phyloP scores from a whole-genome alignment of 2,888 invertebrate species.

The Diplazon laetatorius region DNA sequence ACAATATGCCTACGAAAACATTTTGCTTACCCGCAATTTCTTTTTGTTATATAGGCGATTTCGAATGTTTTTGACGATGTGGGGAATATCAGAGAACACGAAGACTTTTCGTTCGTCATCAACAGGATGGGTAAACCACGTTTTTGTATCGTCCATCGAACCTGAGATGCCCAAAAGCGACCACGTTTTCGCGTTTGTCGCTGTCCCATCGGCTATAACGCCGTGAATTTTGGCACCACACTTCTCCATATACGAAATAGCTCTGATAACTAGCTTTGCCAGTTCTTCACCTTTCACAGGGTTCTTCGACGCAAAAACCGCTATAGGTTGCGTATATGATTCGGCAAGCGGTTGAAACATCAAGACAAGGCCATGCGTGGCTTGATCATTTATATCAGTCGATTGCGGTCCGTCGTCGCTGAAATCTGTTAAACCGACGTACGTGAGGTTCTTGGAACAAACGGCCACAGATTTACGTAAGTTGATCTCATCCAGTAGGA shows the following conservation, averaged over 20 bases:
- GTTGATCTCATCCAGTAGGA: conserved; percentile 64
- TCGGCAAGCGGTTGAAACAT: conserved; percentile 66
- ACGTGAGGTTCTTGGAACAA: conserved; percentile 51
- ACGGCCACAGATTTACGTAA: conserved; percentile 61
- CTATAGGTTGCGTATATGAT: conserved; percentile 62
- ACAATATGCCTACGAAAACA: too few relatives aligned
- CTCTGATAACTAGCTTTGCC: conserved; percentile 59
- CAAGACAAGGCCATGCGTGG: conserved; percentile 23
- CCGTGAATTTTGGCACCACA: not conserved
- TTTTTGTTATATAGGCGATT: conserved; percentile 18
- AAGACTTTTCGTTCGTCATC: conserved; percentile 7
- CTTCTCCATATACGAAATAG: conserved; percentile 33
- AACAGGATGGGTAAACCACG: conserved; percentile 9
- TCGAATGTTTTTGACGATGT: conserved; percentile 14
- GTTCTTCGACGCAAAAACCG: conserved; percentile 7
- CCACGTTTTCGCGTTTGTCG: conserved; percentile 2
- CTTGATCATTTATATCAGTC: conserved; percentile 34
- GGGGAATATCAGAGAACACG: conserved; percentile 6
- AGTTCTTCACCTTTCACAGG: conserved; percentile 38
- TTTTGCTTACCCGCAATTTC: conserved; percentile 13
- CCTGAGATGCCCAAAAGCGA: not conserved
- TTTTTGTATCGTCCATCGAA: conserved; percentile 1
- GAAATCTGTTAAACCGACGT: conserved; percentile 42
- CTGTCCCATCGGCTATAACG: not conserved
- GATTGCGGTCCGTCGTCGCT: too few relatives aligned